Conservation (phyloP, 2,888 invertebrate genomes). For the Pammene fasciana region DNA sequence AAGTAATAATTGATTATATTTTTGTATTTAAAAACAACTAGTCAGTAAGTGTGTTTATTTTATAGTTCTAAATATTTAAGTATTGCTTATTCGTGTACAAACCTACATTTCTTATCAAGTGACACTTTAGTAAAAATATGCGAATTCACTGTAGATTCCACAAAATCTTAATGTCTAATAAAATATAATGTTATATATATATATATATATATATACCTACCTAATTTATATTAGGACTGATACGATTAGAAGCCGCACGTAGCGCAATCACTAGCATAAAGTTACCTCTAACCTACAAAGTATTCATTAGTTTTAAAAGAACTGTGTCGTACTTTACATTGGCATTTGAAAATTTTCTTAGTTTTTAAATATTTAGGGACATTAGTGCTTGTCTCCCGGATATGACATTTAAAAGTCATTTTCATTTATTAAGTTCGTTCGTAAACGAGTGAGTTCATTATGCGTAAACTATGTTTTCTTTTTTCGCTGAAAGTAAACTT, state of each 20-base stretch:
- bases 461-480: background rate
- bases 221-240: slow-evolving; percentile 1
- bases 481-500: background rate
- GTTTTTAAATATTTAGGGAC: slow-evolving; percentile 1
- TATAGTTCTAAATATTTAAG: slow-evolving; percentile 5
- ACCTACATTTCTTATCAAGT: background rate
- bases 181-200: background rate
- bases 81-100: background rate
- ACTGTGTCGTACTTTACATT: slow-evolving; percentile 41
- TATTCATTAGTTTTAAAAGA: slow-evolving; percentile 35
- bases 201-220: no score
- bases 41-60: slow-evolving; percentile 73
- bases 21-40: slow-evolving; percentile 69
- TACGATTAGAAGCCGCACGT: background rate
- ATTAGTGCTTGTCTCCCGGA: background rate
- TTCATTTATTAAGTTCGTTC: background rate
- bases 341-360: slow-evolving; percentile 37
- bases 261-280: slow-evolving; percentile 11
- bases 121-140: background rate
- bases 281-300: slow-evolving; percentile 14
- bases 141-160: background rate
- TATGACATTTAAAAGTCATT: background rate
- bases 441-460: background rate
- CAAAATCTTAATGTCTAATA: no score
- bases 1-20: slow-evolving; percentile 28